Evolutionary conservation across 2,888 invertebrate species (phyloP).

Genomic region (Candidula unifasciata): DNA sequence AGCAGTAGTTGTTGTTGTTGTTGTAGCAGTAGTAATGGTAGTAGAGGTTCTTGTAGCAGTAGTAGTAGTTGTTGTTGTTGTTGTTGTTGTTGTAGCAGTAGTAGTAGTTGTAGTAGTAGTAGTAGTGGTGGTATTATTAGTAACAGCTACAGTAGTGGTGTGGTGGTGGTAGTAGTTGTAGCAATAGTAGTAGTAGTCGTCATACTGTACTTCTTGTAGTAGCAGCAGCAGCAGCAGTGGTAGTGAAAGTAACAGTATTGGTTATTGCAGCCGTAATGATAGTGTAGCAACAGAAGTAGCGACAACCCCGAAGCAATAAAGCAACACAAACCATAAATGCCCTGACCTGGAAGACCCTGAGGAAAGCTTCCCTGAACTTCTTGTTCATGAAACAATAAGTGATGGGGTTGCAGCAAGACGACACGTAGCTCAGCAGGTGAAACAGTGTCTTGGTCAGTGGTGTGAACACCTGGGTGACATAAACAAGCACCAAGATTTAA

Average conservation of each 20-base stretch:
- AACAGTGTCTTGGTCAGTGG: constrained; percentile 82
- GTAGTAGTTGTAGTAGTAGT: too few species aligned
- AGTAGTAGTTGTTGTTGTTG: too few species aligned
- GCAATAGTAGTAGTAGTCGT: too few species aligned
- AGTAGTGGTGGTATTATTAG: too few species aligned
- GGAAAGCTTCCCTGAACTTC: constrained; percentile 89
- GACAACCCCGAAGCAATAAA: not conserved
- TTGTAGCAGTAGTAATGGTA: too few species aligned
- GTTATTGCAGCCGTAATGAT: not conserved
- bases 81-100: too few species aligned
- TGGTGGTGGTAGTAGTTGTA: too few species aligned
- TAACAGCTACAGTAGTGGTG: too few species aligned
- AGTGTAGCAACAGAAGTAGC: not conserved
- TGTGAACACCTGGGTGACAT: constrained; percentile 46
- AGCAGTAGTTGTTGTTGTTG: too few species aligned
- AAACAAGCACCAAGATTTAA: too few species aligned
- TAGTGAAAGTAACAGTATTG: not conserved
- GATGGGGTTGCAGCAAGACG: constrained; percentile 91
- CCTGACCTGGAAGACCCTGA: constrained; percentile 82
- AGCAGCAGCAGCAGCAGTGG: not conserved
- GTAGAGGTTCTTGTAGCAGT: too few species aligned
- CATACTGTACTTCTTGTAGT: too few species aligned
- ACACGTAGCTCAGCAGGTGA: constrained; percentile 88
- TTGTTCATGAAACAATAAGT: constrained; percentile 94
- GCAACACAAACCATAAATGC: not conserved